Evolutionary conservation across 2,888 invertebrate genomes (phyloP).

Genomic region (Limulus polyphemus): DNA sequence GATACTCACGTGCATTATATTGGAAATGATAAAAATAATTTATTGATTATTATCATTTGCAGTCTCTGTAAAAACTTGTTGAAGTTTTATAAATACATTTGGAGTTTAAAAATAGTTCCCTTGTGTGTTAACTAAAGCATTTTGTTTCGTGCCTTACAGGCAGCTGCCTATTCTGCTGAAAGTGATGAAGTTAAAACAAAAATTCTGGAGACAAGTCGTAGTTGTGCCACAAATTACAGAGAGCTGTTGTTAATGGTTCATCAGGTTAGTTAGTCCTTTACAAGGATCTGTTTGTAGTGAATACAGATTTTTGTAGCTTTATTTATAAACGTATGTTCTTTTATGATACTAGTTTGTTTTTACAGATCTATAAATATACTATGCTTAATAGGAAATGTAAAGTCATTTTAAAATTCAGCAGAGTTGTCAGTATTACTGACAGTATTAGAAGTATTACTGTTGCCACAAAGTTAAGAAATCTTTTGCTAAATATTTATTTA

Average conservation of each 20-base stretch:
- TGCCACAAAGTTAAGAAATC: too few species aligned
- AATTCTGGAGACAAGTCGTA: constrained; percentile 65
- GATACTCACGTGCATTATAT: too few species aligned
- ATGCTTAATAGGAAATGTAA: too few species aligned
- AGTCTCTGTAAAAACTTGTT: too few species aligned
- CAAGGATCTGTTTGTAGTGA: constrained; percentile 3
- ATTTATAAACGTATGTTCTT: background rate
- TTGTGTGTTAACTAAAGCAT: background rate
- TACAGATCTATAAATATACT: too few species aligned
- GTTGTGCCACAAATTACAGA: constrained; percentile 74
- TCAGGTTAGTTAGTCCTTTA: constrained; percentile 38
- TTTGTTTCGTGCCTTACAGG: constrained; percentile 30
- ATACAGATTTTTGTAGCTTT: constrained; percentile 5
- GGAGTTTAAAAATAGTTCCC: background rate
- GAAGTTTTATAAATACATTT: background rate
- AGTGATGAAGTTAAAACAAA: constrained; percentile 58
- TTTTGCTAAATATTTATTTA: too few species aligned
- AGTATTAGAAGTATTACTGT: too few species aligned
- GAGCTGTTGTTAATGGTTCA: constrained; percentile 70
- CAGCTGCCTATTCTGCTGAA: constrained; percentile 57
- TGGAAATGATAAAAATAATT: too few species aligned
- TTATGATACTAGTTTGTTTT: background rate
- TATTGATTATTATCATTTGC: too few species aligned
- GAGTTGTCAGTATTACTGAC: too few species aligned
- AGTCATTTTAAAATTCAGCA: too few species aligned